Percentiles rank a stretch among this genome's conserved stretches.
Conservation (phyloP, 2,113 vertebrate species). For the Arvicanthis niloticus region DNA sequence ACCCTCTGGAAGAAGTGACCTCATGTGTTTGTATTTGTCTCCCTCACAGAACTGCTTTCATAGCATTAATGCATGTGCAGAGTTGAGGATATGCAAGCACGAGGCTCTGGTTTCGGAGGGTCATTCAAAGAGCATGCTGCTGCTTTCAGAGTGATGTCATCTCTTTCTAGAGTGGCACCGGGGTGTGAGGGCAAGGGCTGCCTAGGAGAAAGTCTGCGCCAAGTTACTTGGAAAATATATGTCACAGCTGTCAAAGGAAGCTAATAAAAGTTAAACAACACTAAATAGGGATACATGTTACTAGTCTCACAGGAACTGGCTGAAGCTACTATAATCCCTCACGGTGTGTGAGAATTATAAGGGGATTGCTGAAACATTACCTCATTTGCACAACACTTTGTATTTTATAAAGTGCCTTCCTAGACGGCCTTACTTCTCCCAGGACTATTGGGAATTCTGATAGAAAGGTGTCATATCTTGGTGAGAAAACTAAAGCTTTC, state of each 20-base stretch:
- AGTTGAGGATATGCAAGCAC: conserved; percentile 71
- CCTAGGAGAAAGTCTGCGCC: conserved; percentile 65
- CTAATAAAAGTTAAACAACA: conserved; percentile 70
- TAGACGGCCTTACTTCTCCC: background rate
- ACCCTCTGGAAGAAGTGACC: conserved; percentile 86
- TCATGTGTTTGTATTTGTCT: conserved; percentile 88
- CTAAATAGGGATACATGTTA: conserved; percentile 65
- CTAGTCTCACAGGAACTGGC: conserved; percentile 61
- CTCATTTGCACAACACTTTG: conserved; percentile 50
- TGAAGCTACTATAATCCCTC: conserved; percentile 47
- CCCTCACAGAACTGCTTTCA: conserved; percentile 82
- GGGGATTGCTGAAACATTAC: conserved; percentile 38
- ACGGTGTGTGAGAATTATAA: conserved; percentile 60
- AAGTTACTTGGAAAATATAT: conserved; percentile 71
- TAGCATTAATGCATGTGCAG: conserved; percentile 74
- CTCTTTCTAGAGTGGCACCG: conserved; percentile 65
- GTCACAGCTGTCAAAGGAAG: conserved; percentile 69
- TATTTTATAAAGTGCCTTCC: conserved; percentile 54
- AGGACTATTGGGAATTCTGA: background rate
- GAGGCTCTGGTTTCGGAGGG: conserved; percentile 58
- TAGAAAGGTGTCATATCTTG: background rate
- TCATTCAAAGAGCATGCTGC: conserved; percentile 72
- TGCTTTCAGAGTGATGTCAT: conserved; percentile 63
- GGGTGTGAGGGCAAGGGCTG: background rate
- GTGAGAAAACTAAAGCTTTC: background rate